These are phyloP conservation scores for Oligia latruncula DNA, from an alignment of 2,888 invertebrate species.

Conservation along the genomic window DNA sequence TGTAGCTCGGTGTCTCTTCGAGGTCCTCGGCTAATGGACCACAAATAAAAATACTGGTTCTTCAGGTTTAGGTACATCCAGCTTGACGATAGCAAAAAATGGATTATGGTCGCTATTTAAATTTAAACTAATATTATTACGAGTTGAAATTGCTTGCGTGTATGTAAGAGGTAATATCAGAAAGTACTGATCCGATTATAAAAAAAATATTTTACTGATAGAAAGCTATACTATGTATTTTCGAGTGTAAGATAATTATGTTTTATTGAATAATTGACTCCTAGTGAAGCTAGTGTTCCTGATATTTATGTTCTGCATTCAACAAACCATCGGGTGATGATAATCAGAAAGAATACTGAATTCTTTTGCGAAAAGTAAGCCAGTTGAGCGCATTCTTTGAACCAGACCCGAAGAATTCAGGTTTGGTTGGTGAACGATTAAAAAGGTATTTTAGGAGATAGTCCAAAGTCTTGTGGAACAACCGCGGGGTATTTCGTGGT, in stretches of 20 bases:
- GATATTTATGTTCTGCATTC: not conserved
- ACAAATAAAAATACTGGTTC: not conserved
- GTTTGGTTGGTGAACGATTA: not conserved
- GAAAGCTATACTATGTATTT: not conserved
- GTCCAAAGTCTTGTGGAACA: constrained; percentile 33
- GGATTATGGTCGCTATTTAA: not conserved
- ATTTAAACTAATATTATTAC: not conserved
- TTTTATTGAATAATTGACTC: no score
- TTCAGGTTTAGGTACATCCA: not conserved
- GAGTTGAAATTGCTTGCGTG: not conserved
- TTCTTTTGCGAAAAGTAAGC: not conserved
- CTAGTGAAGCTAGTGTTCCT: not conserved
- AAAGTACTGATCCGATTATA: not conserved
- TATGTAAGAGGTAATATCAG: not conserved
- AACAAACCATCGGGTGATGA: not conserved
- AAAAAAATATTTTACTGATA: not conserved
- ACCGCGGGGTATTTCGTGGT: constrained; percentile 7
- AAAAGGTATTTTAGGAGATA: constrained; percentile 31
- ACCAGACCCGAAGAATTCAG: not conserved
- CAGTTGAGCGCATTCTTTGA: not conserved
- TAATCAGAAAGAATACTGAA: not conserved
- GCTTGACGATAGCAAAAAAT: no score
- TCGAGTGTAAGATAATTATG: no score
- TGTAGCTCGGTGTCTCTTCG: not conserved
- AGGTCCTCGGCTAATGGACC: not conserved